Percentiles rank a stretch among this genome's conserved stretches.
Conservation (phyloP, 2,888 invertebrate genomes). For the Oegoconia quadripuncta region DNA sequence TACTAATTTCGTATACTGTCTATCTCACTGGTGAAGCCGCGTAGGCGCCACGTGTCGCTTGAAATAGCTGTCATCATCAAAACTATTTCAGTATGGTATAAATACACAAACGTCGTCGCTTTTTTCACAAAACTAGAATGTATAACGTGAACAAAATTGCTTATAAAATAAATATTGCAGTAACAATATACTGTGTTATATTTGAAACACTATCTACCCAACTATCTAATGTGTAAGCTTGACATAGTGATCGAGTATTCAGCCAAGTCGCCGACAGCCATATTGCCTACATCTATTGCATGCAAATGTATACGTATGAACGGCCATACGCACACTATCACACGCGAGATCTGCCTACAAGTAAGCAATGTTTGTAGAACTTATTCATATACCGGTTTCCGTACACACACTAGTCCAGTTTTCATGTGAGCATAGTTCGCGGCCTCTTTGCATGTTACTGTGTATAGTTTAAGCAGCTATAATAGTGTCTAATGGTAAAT, state of each 20-base stretch:
- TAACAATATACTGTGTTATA: not conserved
- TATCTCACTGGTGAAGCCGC: no score
- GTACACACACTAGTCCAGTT: slow-evolving; percentile 24
- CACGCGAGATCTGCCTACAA: slow-evolving; percentile 18
- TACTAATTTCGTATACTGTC: no score
- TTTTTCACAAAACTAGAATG: no score
- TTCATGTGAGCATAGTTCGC: slow-evolving; percentile 37
- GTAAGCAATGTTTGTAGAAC: slow-evolving; percentile 12
- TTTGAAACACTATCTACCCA: not conserved
- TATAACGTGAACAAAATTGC: no score
- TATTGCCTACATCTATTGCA: slow-evolving; percentile 46
- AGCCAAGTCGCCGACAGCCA: slow-evolving; percentile 36
- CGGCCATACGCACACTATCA: slow-evolving; percentile 26
- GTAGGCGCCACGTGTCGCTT: no score
- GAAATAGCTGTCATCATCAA: no score
- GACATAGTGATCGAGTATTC: slow-evolving; percentile 65
- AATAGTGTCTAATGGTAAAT: no score
- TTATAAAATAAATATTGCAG: no score
- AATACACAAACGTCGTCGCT: no score
- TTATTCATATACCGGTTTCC: slow-evolving; percentile 37
- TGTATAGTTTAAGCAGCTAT: not conserved
- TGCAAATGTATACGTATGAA: slow-evolving; percentile 45
- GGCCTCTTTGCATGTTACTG: slow-evolving; percentile 37
- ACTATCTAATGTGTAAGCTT: slow-evolving; percentile 26
- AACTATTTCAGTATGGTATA: no score